Base-by-base conservation (phyloP, 2,113 vertebrate species). In the Bubo bubo region DNA sequence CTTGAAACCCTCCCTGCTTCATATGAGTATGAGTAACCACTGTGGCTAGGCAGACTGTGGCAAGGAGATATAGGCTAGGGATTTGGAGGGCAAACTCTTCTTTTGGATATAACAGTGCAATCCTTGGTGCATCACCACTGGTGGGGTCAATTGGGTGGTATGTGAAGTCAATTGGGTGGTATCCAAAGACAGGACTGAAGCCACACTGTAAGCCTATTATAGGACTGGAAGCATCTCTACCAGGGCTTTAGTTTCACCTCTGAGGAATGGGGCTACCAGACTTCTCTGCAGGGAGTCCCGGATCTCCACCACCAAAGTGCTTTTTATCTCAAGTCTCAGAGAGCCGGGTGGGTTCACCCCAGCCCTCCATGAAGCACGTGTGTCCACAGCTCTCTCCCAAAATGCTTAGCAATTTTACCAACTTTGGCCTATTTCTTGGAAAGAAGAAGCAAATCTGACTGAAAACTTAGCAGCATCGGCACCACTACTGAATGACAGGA, bases 321-420 rank as follows among this genome's bases (percentile, higher is more conserved):
- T 55, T 95, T 92, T 80, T 49, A 8, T 76, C 58, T 73, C 56
- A 71, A 35, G 39, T 37, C 45, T 86, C 12, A 52, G 50, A 47
- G 47, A 76, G 23, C n/a, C 0, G 0, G 6, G 34, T 50, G 43
- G 45, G 41, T 49, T 82, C 45, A 39, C 24, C 24, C 39, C 17
- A 41, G 34, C 19, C 23, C 30, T 72, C 41, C 27, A 26, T 3
- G 49, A 32, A 49, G 5, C 34, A 26, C 0, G 2, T 10, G 12
- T 55, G 39, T 41, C 16, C 35, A 23, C 39, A 66, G 24, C 47
- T 45, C 26, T 75, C 34, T 50, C 35, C 22, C 10, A 5, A 67
- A 58, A 79, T 19, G 8, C 37, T 62, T 37, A 41, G 24, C 58
- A 62, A 17, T 37, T 82, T 86, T 43, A 67, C 58, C 37, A 76